Conservation (phyloP, 2,888 invertebrate genomes). For the Antitype chi region DNA sequence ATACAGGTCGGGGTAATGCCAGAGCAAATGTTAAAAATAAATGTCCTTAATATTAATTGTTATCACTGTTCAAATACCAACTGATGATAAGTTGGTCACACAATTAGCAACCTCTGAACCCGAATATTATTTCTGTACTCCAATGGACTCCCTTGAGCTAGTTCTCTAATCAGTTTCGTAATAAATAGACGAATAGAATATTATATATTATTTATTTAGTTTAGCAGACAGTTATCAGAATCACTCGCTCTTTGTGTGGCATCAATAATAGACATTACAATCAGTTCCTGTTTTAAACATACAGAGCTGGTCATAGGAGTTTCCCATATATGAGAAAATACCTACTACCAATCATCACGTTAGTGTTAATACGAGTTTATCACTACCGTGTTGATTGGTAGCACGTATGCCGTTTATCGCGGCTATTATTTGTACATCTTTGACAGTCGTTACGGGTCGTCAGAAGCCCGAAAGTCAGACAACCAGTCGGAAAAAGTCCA, state of each 20-base stretch:
- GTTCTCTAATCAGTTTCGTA: constrained; percentile 26
- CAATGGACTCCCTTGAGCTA: constrained; percentile 26
- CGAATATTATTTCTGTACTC: constrained; percentile 18
- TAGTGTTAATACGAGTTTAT: too few species aligned
- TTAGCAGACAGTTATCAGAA: constrained; percentile 11
- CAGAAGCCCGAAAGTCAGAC: too few species aligned
- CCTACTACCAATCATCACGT: background rate
- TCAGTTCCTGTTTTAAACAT: background rate
- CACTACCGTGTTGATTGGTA: too few species aligned
- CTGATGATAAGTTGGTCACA: constrained; percentile 16
- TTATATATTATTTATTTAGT: background rate
- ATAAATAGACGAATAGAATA: constrained; percentile 9
- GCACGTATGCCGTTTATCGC: too few species aligned
- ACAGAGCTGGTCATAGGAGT: background rate
- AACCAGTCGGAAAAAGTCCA: too few species aligned
- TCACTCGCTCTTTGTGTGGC: constrained; percentile 14
- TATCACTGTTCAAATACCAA: background rate
- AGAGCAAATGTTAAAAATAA: background rate
- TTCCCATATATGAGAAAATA: background rate
- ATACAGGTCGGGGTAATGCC: background rate
- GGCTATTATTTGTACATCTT: too few species aligned
- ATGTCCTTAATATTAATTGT: background rate
- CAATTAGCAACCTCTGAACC: constrained; percentile 28
- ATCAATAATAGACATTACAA: background rate
- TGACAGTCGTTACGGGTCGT: too few species aligned